Evolutionary conservation across 2,797 vertebrate genomes (phyloP).

Genomic region (Microctenopoma stevenorrisi): DNA sequence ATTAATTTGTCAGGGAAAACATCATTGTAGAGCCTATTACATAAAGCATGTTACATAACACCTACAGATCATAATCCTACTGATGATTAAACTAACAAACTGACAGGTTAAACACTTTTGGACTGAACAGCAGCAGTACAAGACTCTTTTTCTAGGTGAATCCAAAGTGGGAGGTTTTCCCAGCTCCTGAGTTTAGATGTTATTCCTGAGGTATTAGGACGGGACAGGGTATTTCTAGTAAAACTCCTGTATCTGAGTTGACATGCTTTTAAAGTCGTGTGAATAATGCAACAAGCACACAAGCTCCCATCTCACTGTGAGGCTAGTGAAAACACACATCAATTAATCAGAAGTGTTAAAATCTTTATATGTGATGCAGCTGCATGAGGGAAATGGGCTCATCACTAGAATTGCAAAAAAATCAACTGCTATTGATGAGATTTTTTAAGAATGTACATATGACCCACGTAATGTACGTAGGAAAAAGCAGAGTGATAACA

Average conservation of each 20-base stretch:
- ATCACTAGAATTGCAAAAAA: conserved; percentile 7
- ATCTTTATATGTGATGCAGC: conserved; percentile 65
- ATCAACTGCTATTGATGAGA: conserved; percentile 8
- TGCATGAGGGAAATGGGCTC: conserved; percentile 27
- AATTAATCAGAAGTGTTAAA: conserved; percentile 79
- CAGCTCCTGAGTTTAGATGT: conserved; percentile 39
- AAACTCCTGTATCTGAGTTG: conserved; percentile 75
- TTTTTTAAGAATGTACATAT: not conserved
- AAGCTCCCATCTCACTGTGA: conserved; percentile 59
- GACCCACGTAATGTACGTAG: not conserved
- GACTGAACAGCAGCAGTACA: conserved; percentile 1
- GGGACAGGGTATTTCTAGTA: conserved; percentile 73
- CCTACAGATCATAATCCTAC: conserved; percentile 3
- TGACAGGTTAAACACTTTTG: not conserved
- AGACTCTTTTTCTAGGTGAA: conserved; percentile 12
- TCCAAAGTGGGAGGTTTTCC: conserved; percentile 15
- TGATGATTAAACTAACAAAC: conserved; percentile 24
- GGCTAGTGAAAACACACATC: conserved; percentile 69
- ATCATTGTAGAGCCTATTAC: conserved; percentile 6
- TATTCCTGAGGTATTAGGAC: conserved; percentile 54
- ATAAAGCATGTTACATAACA: conserved; percentile 31
- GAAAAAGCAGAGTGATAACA: not conserved
- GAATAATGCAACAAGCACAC: conserved; percentile 76
- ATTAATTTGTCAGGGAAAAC: conserved; percentile 19
- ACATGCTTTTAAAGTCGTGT: conserved; percentile 81